Base-by-base conservation (phyloP, 2,113 vertebrate species). In the Ranitomeya imitator region DNA sequence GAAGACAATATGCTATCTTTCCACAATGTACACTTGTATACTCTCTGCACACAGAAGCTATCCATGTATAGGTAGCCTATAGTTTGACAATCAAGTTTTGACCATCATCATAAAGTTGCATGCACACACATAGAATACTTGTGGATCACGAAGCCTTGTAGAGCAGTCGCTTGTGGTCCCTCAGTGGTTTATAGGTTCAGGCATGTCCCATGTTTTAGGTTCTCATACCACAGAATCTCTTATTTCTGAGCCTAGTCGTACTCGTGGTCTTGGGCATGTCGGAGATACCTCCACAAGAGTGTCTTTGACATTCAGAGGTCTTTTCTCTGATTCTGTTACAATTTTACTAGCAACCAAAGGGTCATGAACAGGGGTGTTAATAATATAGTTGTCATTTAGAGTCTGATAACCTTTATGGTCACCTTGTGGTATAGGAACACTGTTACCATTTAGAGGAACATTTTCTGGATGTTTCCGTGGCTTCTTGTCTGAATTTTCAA, bases 361-460 rank as follows among this genome's bases (percentile, higher is more conserved):
- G 90, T 96, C 97, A 0, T 95, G 96, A 15, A 95, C 90, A 0
- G 97, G 96, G 21, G 95, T 96, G 92, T 94, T 95, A 86, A 94
- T 95, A 2, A 95, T 94, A 91, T 96, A 96, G 92, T 96, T 97
- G 91, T 99, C 97, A 0, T 96, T 96, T 74, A 99, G 95, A 74
- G 98, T 95, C 94, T 98, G 98, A 92, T 99, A 99, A 91, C 97
- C 98, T 90, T 96, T 97, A 93, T 98, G 97, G 90, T 99, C 97
- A 0, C 96, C 94, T 0, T 54, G 89, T 0, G 94, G 23, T 3
- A 92, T 92, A 0, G 97, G 93, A 26, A 94, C 92, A 15, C 92
- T 92, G 63, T 94, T 94, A 65, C 97, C 97, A 0, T 98, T 99
- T 26, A 99, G 95, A 0, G 97, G 97, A 73, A 97, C 92, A 92